Evolutionary conservation across 2,888 invertebrate genomes (phyloP).

Genomic region (Pasiphila rectangulata): DNA sequence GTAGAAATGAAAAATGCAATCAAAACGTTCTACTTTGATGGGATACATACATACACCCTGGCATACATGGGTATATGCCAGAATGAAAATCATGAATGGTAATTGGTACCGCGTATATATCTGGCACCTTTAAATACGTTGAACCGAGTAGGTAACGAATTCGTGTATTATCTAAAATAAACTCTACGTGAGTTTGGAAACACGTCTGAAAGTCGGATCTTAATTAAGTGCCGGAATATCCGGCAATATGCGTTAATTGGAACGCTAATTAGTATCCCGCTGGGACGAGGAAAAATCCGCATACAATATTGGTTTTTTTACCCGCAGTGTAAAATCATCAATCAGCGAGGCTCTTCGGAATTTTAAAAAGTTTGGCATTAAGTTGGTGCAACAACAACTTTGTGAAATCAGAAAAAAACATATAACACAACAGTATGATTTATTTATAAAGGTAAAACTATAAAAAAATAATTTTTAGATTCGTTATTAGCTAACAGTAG

Average conservation of each 20-base stretch:
- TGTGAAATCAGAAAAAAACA: neutral
- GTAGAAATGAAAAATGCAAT: too few species aligned
- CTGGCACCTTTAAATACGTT: too few species aligned
- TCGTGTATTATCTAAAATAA: conserved; percentile 10
- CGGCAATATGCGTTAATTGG: conserved; percentile 16
- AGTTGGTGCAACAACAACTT: neutral
- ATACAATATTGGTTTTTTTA: conserved; percentile 10
- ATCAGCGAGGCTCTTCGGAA: conserved; percentile 12
- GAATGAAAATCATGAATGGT: too few species aligned
- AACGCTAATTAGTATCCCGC: conserved; percentile 16
- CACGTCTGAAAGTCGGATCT: conserved; percentile 9
- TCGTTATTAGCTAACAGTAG: too few species aligned
- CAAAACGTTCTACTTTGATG: too few species aligned
- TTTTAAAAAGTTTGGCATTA: conserved; percentile 2
- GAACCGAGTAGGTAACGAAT: too few species aligned
- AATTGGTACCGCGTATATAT: neutral
- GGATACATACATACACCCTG: too few species aligned
- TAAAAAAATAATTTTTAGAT: too few species aligned
- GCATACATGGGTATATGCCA: too few species aligned
- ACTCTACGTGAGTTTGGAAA: neutral
- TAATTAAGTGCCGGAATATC: conserved; percentile 12
- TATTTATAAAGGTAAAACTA: too few species aligned
- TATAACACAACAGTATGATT: too few species aligned
- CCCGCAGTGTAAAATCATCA: conserved; percentile 10
- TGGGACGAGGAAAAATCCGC: conserved; percentile 4